Evolutionary conservation across 2,797 vertebrate species (phyloP), one percentile per base, ranked within the genome.

Genomic region (Channallabes apus): DNA sequence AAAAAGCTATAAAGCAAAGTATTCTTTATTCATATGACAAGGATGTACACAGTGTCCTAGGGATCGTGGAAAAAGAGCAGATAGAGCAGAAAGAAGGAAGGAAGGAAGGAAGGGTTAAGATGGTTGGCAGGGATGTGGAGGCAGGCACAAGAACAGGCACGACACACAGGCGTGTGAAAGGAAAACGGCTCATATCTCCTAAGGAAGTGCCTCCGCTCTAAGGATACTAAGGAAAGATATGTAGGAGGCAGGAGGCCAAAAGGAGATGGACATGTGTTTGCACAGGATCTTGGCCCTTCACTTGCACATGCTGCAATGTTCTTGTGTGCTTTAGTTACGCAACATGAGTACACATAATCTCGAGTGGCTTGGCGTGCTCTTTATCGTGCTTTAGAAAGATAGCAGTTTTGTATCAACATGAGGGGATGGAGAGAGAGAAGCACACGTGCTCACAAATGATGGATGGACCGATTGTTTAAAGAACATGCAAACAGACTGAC

Each of bases 41-140:
- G 56, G 62, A 87, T 64, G 73, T 73, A 41, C 79, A 73, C n/a
- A 59, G 61, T 73, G 65, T 51, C 69, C 77, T 65, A 38, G 67
- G 83, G n/a, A 89, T 82, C 84, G 82, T 87, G 87, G 84, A 38
- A 81, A 88, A 89, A 88, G 78, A 58, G 84, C 85, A 85, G 83
- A 82, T 20, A 88, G 83, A 62, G 77, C 58, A 85, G 78, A n/a
- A 76, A 84, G 77, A 54, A 83, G 81, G 87, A 88, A 88, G 86
- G 87, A 85, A 89, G 38, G 77, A 51, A 84, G 38, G 77, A 85
- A 89, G 84, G 86, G 83, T 86, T 69, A 88, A 89, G 90, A 89
- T 61, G 84, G 84, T 67, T 89, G 87, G 88, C 87, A 88, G 58
- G 85, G 84, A 85, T 64, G 68, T 68, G 78, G 81, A 89, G 69